phyloP scores from a whole-genome alignment of 2,113 vertebrate genomes.

The Craseonycteris thonglongyai region DNA sequence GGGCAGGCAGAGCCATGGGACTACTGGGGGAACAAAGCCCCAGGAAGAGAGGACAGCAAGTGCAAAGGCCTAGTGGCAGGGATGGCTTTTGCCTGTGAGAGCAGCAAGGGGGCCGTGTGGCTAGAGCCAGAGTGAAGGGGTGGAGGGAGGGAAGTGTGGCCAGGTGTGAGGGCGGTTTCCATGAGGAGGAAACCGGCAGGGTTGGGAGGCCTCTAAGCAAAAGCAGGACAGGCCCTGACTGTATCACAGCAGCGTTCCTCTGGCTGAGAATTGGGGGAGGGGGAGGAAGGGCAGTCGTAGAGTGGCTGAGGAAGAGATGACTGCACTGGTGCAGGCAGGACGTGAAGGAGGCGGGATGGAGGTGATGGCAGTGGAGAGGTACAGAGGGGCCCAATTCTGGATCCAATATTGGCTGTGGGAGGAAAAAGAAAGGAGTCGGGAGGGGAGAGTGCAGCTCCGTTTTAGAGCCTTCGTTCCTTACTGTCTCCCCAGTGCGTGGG shows the following conservation, averaged over 20 bases:
- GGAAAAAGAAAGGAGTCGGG: fast-evolving
- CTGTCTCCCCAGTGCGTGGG: neutral
- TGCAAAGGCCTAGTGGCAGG: neutral
- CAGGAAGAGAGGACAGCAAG: too few relatives aligned
- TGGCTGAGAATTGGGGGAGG: neutral
- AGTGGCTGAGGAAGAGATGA: neutral
- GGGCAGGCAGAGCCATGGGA: neutral
- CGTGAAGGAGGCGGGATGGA: neutral
- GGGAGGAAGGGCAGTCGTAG: neutral
- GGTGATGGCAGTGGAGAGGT: neutral
- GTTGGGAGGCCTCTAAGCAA: neutral
- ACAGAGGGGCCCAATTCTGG: neutral
- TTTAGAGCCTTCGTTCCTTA: neutral
- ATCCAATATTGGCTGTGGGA: neutral
- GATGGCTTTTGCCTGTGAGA: neutral
- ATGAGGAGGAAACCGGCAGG: fast-evolving
- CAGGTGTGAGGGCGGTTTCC: neutral
- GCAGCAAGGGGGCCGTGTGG: neutral
- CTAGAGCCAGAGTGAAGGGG: fast-evolving
- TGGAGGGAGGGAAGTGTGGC: neutral
- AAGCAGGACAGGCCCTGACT: neutral
- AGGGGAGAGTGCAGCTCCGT: neutral
- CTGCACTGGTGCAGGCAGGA: neutral
- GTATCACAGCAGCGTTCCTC: neutral
- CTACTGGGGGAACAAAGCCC: neutral